Conservation (phyloP, 2,888 invertebrate species). For the Tetramorium bicarinatum region DNA sequence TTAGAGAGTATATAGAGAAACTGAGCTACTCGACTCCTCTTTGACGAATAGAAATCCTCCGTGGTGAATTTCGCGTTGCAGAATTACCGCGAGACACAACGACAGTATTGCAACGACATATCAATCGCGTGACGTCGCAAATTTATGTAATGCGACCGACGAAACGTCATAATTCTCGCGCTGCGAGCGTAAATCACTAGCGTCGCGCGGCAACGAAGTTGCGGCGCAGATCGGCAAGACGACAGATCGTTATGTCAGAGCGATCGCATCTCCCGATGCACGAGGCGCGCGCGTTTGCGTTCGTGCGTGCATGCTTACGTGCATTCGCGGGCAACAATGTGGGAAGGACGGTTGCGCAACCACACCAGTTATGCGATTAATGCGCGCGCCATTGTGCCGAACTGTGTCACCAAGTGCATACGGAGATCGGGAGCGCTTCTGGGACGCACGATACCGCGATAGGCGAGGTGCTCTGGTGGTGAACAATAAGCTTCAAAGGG, state of each 20-base stretch:
- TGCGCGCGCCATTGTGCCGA: constrained; percentile 68
- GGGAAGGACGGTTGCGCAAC: constrained; percentile 69
- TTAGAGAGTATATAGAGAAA: too few relatives aligned
- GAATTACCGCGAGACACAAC: constrained; percentile 6
- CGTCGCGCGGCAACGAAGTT: constrained; percentile 15
- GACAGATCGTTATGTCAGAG: constrained; percentile 59
- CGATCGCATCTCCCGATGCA: constrained; percentile 59
- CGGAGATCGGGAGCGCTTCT: constrained; percentile 62
- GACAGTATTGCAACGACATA: constrained; percentile 15
- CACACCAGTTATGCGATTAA: constrained; percentile 73
- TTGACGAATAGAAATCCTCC: background rate
- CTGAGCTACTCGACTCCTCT: background rate
- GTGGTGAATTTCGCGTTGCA: background rate
- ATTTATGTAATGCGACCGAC: constrained; percentile 28
- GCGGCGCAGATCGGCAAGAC: constrained; percentile 51
- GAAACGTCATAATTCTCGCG: constrained; percentile 48
- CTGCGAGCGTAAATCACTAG: constrained; percentile 16
- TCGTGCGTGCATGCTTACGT: constrained; percentile 41
- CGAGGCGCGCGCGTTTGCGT: constrained; percentile 33
- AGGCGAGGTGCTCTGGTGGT: constrained; percentile 35
- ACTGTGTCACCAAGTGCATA: constrained; percentile 70
- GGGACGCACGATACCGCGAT: constrained; percentile 62
- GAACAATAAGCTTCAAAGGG: constrained; percentile 57
- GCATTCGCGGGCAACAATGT: constrained; percentile 65
- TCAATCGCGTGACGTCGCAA: constrained; percentile 41